Evolutionary conservation across 1,140 invertebrate species (phyloP), one percentile per base, ranked within the genome.

Genomic region (Drosophila bifasciata): DNA sequence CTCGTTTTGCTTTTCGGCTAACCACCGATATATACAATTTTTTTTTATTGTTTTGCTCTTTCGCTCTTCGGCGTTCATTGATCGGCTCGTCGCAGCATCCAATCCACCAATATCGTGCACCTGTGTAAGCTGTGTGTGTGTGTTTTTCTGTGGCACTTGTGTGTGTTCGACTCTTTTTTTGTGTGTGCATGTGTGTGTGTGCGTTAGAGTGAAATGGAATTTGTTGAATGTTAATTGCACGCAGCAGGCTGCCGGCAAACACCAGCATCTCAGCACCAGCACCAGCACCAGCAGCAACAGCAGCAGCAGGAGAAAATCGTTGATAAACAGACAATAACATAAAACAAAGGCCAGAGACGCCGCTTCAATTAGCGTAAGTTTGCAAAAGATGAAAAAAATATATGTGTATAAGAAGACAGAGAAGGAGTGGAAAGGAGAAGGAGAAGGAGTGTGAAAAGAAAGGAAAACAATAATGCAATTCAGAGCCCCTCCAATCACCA

Each of bases 211-310:
- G 80, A 84, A 84, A 85, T 84, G 80, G 80, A 79, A 84, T 84
- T 84, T 85, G 76, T 69, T 85, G 52, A 85, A 79, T 84, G 68
- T 84, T 84, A 84, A 84, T 81, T 79, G 79, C 79, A 85, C 79
- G 80, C 71, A 84, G 77, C 76, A 78, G 43, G 64, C 59, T 69
- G 61, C 60, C 71, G 66, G 70, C 61, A 72, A 73, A 21, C 7
- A 39, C 40, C 40, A 62, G 46, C 17, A 48, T 15, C 46, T 15
- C 46, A 74, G 43, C 28, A 43, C n/a, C 60, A 61, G 21, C 40
- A 46, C 2, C 36, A 36, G 7, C 41, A 16, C 32, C 9, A 59
- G 9, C 49, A 48, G 7, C 25, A 67, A 0, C 39, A 7, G 1
- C 36, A 32, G 23, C 49, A 28, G 8, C 41, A 40, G 67, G 76